These are phyloP conservation scores for Muscicapa striata DNA, from an alignment of 2,797 vertebrate genomes.

Conservation along the genomic window DNA sequence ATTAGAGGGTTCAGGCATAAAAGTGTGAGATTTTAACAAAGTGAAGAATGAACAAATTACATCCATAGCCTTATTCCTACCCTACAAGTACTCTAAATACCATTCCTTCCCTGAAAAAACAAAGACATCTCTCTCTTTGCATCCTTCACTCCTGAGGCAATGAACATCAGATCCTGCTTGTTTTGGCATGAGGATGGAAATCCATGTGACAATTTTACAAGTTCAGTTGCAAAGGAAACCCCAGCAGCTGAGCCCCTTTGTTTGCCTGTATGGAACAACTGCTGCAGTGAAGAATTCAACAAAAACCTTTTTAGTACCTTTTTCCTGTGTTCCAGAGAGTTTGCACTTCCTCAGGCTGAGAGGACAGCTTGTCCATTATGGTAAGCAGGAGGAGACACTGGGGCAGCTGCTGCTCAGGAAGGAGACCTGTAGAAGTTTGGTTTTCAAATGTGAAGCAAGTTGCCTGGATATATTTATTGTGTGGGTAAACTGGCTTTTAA, in stretches of 20 bases:
- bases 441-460: not conserved
- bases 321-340: conserved; percentile 84
- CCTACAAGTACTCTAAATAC: not conserved
- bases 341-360: conserved; percentile 83
- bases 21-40: not conserved
- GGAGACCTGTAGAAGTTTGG: conserved; percentile 72
- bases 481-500: not conserved
- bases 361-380: conserved; percentile 82
- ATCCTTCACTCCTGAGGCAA: not conserved
- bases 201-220: not conserved
- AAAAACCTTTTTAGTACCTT: conserved; percentile 73
- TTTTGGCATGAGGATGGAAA: not conserved
- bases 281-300: conserved; percentile 61
- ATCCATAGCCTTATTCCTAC: not conserved
- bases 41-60: not conserved
- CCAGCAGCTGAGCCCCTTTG: not conserved
- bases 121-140: not conserved
- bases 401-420: conserved; percentile 82
- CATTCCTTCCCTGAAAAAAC: not conserved
- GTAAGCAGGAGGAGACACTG: conserved; percentile 87
- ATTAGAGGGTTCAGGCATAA: not conserved
- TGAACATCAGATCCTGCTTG: not conserved
- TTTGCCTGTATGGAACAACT: accelerated
- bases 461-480: not conserved
- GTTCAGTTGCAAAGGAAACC: not conserved